Evolutionary conservation across 2,888 invertebrate species (phyloP).

Genomic region (Onchidella celtica): DNA sequence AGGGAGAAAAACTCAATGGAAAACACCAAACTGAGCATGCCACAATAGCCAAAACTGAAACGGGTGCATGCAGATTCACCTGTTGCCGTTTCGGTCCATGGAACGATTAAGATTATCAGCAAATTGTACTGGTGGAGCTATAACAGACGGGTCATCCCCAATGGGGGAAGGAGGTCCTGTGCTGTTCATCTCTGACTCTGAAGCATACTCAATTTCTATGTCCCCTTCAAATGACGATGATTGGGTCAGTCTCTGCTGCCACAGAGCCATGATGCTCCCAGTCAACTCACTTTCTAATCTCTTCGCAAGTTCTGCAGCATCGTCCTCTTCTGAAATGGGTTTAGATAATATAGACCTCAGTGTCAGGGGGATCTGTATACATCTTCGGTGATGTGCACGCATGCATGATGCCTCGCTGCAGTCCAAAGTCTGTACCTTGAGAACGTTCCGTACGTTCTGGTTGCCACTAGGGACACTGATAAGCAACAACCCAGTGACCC

Average conservation of each 20-base stretch:
- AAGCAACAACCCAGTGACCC: no score
- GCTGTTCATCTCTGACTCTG: constrained; percentile 53
- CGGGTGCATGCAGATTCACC: constrained; percentile 7
- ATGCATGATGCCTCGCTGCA: no score
- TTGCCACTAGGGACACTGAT: no score
- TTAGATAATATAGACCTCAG: background rate
- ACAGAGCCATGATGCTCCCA: constrained; percentile 54
- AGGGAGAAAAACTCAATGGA: background rate
- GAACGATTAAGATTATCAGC: constrained; percentile 9
- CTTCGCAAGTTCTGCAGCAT: constrained; percentile 53
- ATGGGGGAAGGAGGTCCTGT: constrained; percentile 50
- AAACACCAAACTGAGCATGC: background rate
- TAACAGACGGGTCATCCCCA: constrained; percentile 33
- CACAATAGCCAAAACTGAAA: background rate
- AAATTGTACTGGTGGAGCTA: constrained; percentile 35
- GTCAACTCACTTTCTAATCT: constrained; percentile 55
- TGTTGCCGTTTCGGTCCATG: constrained; percentile 15
- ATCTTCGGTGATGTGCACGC: no score
- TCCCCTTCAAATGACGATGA: constrained; percentile 33
- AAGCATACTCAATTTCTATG: constrained; percentile 52
- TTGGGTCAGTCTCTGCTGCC: constrained; percentile 54
- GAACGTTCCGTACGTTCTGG: no score
- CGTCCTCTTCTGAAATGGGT: constrained; percentile 45
- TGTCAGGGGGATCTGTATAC: no score
- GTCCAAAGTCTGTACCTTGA: no score